Percentiles rank a stretch among this genome's conserved stretches.
These are phyloP conservation scores for Sanderia malayensis DNA, from an alignment of 30 jellyfish, hydroid and myxozoan species.

Conservation along the genomic window DNA sequence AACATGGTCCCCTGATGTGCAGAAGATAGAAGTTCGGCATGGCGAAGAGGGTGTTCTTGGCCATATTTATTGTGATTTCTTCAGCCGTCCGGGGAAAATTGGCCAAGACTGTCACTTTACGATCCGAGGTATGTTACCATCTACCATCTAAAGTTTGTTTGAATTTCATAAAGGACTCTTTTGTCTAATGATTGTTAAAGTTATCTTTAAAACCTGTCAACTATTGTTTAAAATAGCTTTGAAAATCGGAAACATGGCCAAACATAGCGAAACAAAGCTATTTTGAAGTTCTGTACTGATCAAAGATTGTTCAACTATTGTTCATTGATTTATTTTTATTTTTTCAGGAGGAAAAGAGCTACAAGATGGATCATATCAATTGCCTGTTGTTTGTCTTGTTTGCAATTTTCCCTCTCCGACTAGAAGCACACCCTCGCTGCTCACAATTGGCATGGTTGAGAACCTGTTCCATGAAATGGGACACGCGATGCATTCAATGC, in stretches of 20 bases:
- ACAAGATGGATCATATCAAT: constrained; percentile 72
- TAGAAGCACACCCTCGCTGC: constrained; percentile 59
- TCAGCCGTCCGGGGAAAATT: constrained; percentile 72
- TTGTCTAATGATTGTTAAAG: no score
- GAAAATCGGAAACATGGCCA: no score
- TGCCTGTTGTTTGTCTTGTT: constrained; percentile 79
- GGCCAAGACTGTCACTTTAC: constrained; percentile 91
- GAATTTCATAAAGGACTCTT: no score
- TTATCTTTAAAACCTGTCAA: no score
- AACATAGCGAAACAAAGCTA: no score
- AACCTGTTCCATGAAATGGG: constrained; percentile 94
- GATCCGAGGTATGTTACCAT: constrained; percentile 69
- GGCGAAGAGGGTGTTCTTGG: constrained; percentile 87
- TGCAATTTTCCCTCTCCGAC: constrained; percentile 84
- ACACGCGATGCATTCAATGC: constrained; percentile 96
- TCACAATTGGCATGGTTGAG: constrained; percentile 80
- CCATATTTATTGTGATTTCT: constrained; percentile 85
- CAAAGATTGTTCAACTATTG: no score
- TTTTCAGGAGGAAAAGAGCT: constrained; percentile 77
- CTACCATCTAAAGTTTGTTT: no score
- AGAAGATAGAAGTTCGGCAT: constrained; percentile 76
- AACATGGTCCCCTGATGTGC: constrained; percentile 91
- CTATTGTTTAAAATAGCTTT: no score
- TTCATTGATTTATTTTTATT: neutral
- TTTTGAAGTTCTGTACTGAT: no score